A percentile compares a stretch with the other conserved stretches of the same genome.
These are phyloP conservation scores for Elaphurus davidianus DNA, from an alignment of 2,113 vertebrate genomes.

Conservation along the genomic window DNA sequence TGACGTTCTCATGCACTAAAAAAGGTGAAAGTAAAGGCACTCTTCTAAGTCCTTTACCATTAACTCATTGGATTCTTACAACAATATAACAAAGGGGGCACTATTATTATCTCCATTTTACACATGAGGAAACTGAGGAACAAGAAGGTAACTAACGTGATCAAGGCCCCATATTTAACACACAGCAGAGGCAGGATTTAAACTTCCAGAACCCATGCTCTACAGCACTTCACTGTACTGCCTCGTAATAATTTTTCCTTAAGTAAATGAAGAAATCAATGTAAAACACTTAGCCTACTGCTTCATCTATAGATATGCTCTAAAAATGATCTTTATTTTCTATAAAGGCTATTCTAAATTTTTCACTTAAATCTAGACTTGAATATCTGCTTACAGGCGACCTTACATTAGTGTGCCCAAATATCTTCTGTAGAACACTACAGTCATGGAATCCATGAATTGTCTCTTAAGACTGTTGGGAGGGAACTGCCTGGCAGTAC, in stretches of 20 bases:
- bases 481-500: not conserved
- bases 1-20: not conserved
- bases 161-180: not conserved
- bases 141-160: not conserved
- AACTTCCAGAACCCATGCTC: not conserved
- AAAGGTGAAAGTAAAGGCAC: not conserved
- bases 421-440: not conserved
- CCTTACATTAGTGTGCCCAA: not conserved
- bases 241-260: not conserved
- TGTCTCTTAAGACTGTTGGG: not conserved
- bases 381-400: not conserved
- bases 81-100: not conserved
- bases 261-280: not conserved
- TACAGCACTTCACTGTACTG: not conserved
- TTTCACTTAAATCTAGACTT: slow-evolving; percentile 17
- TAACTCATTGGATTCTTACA: not conserved
- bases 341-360: not conserved
- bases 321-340: not conserved
- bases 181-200: not conserved
- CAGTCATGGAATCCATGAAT: not conserved
- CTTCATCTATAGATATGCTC: not conserved
- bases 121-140: not conserved
- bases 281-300: not conserved
- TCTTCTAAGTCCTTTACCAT: not conserved
- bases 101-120: not conserved